Conservation (phyloP, 1,140 invertebrate species). For the Mamestra configurata region DNA sequence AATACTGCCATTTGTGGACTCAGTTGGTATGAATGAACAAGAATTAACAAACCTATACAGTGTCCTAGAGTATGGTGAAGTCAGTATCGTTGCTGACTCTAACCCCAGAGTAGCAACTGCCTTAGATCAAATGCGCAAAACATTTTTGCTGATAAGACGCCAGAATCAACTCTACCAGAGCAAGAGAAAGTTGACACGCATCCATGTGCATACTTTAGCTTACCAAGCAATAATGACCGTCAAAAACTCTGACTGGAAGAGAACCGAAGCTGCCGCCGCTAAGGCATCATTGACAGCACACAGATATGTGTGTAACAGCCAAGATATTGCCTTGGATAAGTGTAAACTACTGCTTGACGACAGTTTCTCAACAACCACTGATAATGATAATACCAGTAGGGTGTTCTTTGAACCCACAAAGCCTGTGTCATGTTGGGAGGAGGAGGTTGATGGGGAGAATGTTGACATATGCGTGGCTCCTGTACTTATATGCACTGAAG, state of each 20-base stretch:
- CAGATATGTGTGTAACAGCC: slow-evolving; percentile 94
- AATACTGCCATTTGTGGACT: slow-evolving; percentile 93
- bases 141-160: slow-evolving; percentile 90
- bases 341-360: slow-evolving; percentile 94
- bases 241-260: slow-evolving; percentile 91
- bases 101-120: slow-evolving; percentile 94
- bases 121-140: slow-evolving; percentile 94
- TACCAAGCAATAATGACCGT: slow-evolving; percentile 95
- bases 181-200: slow-evolving; percentile 90
- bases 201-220: slow-evolving; percentile 96
- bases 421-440: slow-evolving; percentile 95
- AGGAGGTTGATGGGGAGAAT: slow-evolving; percentile 86
- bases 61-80: slow-evolving; percentile 91
- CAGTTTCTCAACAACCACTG: slow-evolving; percentile 93
- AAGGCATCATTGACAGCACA: slow-evolving; percentile 95
- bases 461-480: slow-evolving; percentile 95
- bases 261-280: slow-evolving; percentile 93
- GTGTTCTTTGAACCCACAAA: slow-evolving; percentile 90
- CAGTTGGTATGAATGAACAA: slow-evolving; percentile 97
- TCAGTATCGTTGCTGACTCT: slow-evolving; percentile 93
- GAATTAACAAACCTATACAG: slow-evolving; percentile 94
- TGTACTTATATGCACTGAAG: slow-evolving; percentile 94
- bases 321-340: slow-evolving; percentile 91
- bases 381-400: slow-evolving; percentile 87
- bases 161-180: slow-evolving; percentile 83